A percentile compares a stretch with the other conserved stretches of the same genome.
Conservation (phyloP, 2,797 vertebrate species). For the Poecilia wingei region DNA sequence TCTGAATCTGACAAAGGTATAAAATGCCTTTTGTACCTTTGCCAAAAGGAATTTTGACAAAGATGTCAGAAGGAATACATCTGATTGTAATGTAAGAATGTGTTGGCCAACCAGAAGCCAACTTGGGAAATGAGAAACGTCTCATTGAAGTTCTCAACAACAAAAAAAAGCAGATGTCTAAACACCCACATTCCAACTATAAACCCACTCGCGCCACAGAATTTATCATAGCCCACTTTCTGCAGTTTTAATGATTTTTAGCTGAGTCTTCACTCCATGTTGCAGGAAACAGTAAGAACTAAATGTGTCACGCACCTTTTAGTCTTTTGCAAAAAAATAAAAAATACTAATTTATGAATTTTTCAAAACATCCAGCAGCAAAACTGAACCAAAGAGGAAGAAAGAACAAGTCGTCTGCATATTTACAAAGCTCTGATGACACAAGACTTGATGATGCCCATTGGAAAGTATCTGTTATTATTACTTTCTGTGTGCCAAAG, state of each 20-base stretch:
- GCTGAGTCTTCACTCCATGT: constrained; percentile 14
- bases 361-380: neutral
- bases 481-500: neutral
- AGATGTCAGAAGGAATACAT: constrained; percentile 31
- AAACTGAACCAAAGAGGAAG: neutral
- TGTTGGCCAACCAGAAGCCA: constrained; percentile 20
- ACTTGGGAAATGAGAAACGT: constrained; percentile 22
- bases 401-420: neutral
- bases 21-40: constrained; percentile 18
- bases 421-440: neutral
- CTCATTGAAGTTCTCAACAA: constrained; percentile 18
- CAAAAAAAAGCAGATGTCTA: constrained; percentile 32
- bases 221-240: constrained; percentile 40
- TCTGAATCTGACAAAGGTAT: constrained; percentile 22
- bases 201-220: constrained; percentile 51
- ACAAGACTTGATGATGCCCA: neutral
- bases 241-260: constrained; percentile 43
- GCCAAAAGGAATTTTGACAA: constrained; percentile 20
- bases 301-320: neutral
- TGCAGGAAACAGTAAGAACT: constrained; percentile 18
- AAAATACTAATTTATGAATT: neutral
- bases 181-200: constrained; percentile 54
- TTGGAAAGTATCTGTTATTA: neutral
- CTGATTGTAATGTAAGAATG: constrained; percentile 36
- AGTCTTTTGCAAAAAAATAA: constrained; percentile 1